Percentiles rank a stretch among this genome's conserved stretches.
These are phyloP conservation scores for Eulithis testata DNA, from an alignment of 2,888 invertebrate species.

Conservation along the genomic window DNA sequence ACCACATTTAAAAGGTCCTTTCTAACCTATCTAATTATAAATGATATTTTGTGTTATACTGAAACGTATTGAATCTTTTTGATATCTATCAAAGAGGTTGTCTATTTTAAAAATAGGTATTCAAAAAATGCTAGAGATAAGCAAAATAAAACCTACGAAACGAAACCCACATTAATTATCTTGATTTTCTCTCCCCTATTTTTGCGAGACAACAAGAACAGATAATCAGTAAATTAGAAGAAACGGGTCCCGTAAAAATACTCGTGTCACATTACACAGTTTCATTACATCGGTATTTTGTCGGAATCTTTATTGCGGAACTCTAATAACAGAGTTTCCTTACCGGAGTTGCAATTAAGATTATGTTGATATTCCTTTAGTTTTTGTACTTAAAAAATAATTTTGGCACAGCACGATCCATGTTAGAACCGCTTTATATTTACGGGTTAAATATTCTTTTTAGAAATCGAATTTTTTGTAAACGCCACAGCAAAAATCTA, in stretches of 20 bases:
- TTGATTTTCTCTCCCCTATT: constrained; percentile 17
- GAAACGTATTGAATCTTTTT: no score
- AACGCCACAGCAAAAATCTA: no score
- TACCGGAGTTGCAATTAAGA: constrained; percentile 2
- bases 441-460: neutral
- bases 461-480: no score
- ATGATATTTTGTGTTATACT: no score
- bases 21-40: no score
- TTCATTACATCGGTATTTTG: constrained; percentile 42
- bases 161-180: neutral
- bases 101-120: neutral
- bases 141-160: neutral
- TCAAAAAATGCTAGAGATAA: no score
- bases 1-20: no score
- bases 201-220: constrained; percentile 28
- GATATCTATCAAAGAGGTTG: no score
- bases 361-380: neutral
- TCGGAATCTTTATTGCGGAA: constrained; percentile 36
- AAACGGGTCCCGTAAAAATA: constrained; percentile 40
- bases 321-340: constrained; percentile 33
- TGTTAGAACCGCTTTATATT: no score
- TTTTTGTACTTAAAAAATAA: no score
- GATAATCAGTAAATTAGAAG: constrained; percentile 41
- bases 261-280: constrained; percentile 44
- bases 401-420: no score